A percentile compares a stretch with the other conserved stretches of the same genome.
Conservation (phyloP, 2,888 invertebrate genomes). For the Pasiphila rectangulata region DNA sequence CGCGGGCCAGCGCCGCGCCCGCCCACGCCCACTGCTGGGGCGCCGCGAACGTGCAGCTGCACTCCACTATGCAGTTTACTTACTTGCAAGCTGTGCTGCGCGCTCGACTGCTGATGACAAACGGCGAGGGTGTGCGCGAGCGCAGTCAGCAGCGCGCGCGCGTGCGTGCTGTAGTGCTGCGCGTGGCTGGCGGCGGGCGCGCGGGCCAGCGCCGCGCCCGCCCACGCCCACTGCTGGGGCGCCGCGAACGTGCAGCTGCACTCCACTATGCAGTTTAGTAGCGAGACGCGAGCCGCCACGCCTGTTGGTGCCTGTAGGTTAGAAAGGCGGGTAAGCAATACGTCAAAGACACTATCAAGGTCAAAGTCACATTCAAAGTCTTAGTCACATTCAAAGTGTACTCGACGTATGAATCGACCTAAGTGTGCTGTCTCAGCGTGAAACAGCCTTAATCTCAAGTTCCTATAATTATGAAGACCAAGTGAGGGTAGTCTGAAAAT, state of each 20-base stretch:
- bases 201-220: conserved; percentile 47
- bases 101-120: conserved; percentile 18
- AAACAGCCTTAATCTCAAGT: too few species aligned
- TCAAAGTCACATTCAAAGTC: too few species aligned
- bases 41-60: conserved; percentile 43
- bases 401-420: too few species aligned
- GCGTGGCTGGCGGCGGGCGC: conserved; percentile 42
- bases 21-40: conserved; percentile 60
- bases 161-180: conserved; percentile 49
- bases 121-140: conserved; percentile 45
- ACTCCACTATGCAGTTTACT: conserved; percentile 40
- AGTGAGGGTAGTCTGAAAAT: too few species aligned
- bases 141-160: conserved; percentile 51
- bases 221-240: conserved; percentile 59
- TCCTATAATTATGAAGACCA: too few species aligned
- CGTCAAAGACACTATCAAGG: too few species aligned
- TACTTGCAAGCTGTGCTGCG: conserved; percentile 36
- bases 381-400: too few species aligned
- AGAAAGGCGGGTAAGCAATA: too few species aligned
- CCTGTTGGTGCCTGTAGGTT: conserved; percentile 57
- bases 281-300: conserved; percentile 54
- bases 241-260: conserved; percentile 43
- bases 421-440: too few species aligned
- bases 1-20: conserved; percentile 46
- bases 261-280: conserved; percentile 48